A percentile compares a stretch with the other conserved stretches of the same genome.
These are phyloP conservation scores for Drosophila mettleri DNA, from an alignment of 2,888 invertebrate genomes.

Conservation along the genomic window DNA sequence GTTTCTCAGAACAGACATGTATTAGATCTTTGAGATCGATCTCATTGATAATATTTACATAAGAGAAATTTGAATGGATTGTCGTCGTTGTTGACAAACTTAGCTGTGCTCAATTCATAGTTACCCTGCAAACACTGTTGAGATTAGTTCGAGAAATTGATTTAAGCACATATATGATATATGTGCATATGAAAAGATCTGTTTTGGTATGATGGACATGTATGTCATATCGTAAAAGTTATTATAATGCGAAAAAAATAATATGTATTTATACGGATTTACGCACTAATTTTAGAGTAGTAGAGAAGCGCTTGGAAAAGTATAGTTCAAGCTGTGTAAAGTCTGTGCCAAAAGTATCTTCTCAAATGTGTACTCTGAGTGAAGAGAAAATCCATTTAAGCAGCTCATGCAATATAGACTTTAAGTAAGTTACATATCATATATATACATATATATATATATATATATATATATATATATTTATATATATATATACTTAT, in stretches of 20 bases:
- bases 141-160: not conserved
- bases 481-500: no score
- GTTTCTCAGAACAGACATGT: slow-evolving; percentile 3
- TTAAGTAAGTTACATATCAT: no score
- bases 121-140: not conserved
- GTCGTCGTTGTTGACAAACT: not conserved
- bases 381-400: not conserved
- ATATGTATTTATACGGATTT: no score
- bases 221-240: not conserved
- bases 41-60: slow-evolving; percentile 11
- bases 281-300: not conserved
- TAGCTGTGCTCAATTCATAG: not conserved
- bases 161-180: not conserved
- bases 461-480: no score
- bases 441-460: no score
- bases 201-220: not conserved
- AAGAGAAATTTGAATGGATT: not conserved
- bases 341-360: not conserved
- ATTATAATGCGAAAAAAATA: no score
- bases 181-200: not conserved
- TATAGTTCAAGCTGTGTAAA: not conserved
- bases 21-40: slow-evolving; percentile 1
- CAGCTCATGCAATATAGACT: no score
- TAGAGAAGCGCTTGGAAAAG: not conserved
- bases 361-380: not conserved